Evolutionary conservation across 2,113 vertebrate species (phyloP).

Genomic region (Callipepla squamata): DNA sequence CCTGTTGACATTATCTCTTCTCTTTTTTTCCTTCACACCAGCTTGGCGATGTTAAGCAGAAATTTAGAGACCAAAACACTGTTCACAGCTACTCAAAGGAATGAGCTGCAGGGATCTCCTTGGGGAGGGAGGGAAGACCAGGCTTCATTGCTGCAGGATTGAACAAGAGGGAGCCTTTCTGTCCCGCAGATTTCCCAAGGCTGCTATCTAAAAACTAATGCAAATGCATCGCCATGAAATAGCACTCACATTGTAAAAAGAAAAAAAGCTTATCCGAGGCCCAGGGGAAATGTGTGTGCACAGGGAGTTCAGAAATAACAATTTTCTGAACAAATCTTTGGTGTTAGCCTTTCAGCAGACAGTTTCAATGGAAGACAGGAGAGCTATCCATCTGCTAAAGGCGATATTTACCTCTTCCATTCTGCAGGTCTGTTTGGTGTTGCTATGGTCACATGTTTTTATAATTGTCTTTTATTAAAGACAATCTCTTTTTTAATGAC

Average conservation of each 20-base stretch:
- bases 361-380: constrained; percentile 33
- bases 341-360: constrained; percentile 1
- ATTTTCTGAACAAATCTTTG: constrained; percentile 41
- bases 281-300: neutral
- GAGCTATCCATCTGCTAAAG: constrained; percentile 40
- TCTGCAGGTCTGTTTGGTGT: neutral
- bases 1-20: neutral
- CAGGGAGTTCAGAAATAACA: neutral
- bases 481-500: constrained; percentile 16
- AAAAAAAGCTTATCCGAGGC: neutral
- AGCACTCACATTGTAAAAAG: neutral
- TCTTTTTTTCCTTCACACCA: neutral
- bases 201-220: neutral
- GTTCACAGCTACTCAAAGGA: neutral
- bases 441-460: constrained; percentile 51
- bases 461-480: constrained; percentile 14
- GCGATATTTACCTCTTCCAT: constrained; percentile 33
- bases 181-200: neutral
- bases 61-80: neutral
- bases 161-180: neutral
- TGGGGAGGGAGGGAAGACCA: rapidly evolving
- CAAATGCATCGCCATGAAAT: neutral
- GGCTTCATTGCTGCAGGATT: rapidly evolving
- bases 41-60: neutral
- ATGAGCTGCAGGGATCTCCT: neutral